A percentile compares a stretch with the other conserved stretches of the same genome.
Conservation (phyloP, 2,797 vertebrate species). For the Poeciliopsis gracilis region DNA sequence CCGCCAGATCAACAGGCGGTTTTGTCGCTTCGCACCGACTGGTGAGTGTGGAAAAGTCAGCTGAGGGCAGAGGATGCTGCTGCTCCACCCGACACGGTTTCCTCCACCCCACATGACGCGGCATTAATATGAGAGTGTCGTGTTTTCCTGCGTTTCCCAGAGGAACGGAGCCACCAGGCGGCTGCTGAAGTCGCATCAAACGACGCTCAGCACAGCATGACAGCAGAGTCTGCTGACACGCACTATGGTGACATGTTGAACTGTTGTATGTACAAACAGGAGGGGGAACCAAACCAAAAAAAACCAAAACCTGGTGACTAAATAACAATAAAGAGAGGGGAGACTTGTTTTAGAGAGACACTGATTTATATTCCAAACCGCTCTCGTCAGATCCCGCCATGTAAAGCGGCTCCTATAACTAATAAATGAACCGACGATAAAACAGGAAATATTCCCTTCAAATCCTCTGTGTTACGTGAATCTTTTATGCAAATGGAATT, state of each 20-base stretch:
- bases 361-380: conserved; percentile 81
- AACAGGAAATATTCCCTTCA: conserved; percentile 78
- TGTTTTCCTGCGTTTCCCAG: conserved; percentile 48
- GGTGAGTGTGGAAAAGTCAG: conserved; percentile 24
- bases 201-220: conserved; percentile 22
- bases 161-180: conserved; percentile 61
- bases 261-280: conserved; percentile 5
- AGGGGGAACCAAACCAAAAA: not conserved
- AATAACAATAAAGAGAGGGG: conserved; percentile 27
- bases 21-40: conserved; percentile 30
- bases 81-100: conserved; percentile 41
- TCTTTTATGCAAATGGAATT: conserved; percentile 93
- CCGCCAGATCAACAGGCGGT: conserved; percentile 22
- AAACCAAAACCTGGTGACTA: conserved; percentile 6
- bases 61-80: conserved; percentile 26
- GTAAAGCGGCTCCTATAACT: conserved; percentile 81
- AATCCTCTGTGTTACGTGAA: conserved; percentile 81
- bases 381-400: conserved; percentile 69
- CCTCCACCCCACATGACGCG: conserved; percentile 51
- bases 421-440: conserved; percentile 82
- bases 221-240: conserved; percentile 24
- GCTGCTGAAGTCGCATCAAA: conserved; percentile 39
- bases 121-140: conserved; percentile 38
- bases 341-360: conserved; percentile 76
- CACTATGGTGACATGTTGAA: not conserved